These are phyloP conservation scores for Pseudorasbora parva DNA, from an alignment of 2,113 vertebrate genomes.

Conservation along the genomic window DNA sequence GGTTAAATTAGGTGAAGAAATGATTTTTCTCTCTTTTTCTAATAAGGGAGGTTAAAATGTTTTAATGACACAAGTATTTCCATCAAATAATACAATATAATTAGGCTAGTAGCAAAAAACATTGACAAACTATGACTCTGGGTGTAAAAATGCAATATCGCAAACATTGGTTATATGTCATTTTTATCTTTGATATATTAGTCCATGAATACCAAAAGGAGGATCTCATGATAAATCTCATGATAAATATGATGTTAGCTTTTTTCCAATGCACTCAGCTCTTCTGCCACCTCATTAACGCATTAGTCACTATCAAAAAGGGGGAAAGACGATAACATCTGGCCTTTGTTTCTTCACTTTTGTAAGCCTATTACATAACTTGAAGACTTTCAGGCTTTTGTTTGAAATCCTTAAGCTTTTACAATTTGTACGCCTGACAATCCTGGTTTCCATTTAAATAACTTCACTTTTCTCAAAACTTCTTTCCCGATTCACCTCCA, in stretches of 20 bases:
- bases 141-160: neutral
- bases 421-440: slow-evolving; percentile 45
- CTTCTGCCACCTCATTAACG: slow-evolving; percentile 44
- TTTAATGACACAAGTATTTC: slow-evolving; percentile 37
- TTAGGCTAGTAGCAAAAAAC: too few relatives aligned
- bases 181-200: too few relatives aligned
- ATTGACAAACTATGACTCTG: neutral
- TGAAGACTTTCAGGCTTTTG: slow-evolving; percentile 24
- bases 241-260: neutral
- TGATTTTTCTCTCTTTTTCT: slow-evolving; percentile 21
- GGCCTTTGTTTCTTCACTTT: slow-evolving; percentile 33
- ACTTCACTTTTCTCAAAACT: slow-evolving; percentile 29
- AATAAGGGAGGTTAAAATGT: slow-evolving; percentile 35
- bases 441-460: slow-evolving; percentile 10
- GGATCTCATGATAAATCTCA: too few relatives aligned
- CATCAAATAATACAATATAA: slow-evolving; percentile 4
- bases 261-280: slow-evolving; percentile 1
- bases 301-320: neutral
- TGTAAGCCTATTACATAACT: slow-evolving; percentile 37
- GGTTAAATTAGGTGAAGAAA: slow-evolving; percentile 20
- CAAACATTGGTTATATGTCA: too few relatives aligned
- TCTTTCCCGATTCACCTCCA: slow-evolving; percentile 47
- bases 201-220: too few relatives aligned
- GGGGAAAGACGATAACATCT: slow-evolving; percentile 37
- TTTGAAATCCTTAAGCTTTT: slow-evolving; percentile 5